Evolutionary conservation across 2,113 vertebrate species (phyloP).

Genomic region (Oxyura jamaicensis): DNA sequence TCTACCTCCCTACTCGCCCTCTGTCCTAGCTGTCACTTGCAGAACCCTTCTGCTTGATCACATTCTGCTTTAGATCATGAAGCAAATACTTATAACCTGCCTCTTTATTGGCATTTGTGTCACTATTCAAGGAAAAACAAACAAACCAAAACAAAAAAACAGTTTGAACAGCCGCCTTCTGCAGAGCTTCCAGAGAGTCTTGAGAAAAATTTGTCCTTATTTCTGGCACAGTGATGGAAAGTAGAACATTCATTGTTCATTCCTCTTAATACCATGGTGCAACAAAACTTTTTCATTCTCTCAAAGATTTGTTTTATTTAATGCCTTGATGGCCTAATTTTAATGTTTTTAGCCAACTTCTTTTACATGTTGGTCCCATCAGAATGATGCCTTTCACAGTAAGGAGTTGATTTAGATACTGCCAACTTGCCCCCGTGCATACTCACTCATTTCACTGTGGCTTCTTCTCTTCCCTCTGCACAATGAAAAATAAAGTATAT

Average conservation of each 20-base stretch:
- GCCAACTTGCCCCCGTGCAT: not conserved
- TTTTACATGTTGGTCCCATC: not conserved
- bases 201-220: not conserved
- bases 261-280: not conserved
- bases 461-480: not conserved
- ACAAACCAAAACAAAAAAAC: not conserved
- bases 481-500: not conserved
- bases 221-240: not conserved
- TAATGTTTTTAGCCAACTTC: not conserved
- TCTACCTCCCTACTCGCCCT: not conserved
- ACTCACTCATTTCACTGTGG: not conserved
- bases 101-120: constrained; percentile 13
- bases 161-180: not conserved
- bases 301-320: not conserved
- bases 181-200: not conserved
- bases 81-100: not conserved
- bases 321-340: not conserved
- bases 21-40: not conserved
- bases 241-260: not conserved
- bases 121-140: not conserved
- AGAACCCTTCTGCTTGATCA: not conserved
- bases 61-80: not conserved
- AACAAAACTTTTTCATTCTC: not conserved
- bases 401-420: not conserved
- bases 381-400: not conserved